Base-by-base conservation (phyloP, 1,140 invertebrate genomes). In the Atta colombica region DNA sequence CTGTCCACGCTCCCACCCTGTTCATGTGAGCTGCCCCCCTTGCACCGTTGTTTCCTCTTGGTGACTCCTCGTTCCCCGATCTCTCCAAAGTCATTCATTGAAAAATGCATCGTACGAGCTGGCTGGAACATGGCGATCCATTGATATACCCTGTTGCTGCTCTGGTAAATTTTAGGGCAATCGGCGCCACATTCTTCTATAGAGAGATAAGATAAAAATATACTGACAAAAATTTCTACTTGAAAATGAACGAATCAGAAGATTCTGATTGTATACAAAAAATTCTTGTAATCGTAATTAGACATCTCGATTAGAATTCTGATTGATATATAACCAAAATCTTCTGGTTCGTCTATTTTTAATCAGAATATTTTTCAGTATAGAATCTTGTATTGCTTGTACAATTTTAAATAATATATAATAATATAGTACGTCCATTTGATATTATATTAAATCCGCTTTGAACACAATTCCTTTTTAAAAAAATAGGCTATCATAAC, bases 31-130 rank as follows among this genome's bases (percentile, higher is more conserved):
- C 53, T 49, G 49, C 55, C 85, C 88, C 63, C 77, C 86, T 16
- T 16, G 66, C 63, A 53, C 16, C 25, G 68, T 72, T 25, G 25
- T 25, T 25, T 31, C 53, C 25, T 66, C 53, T 12, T 16, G 65
- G 1, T 65, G 35, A 53, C 39, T 63, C 49, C 61, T 60, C 53
- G 45, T 31, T 18, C 75, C 82, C 74, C 72, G 10, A 45, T 68
- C 25, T 14, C 72, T 18, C 53, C 25, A 53, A 65, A 72, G 25
- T 72, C 65, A 77, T 77, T 82, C 77, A 60, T 84, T 88, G 66
- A 87, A 87, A 87, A 87, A 81, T 80, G 28, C 39, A 51, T 18
- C 65, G 14, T 80, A 55, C 28, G 16, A 80, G 77, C 65, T 65
- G 77, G 77, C 77, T 31, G 77, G 31, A 55, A 58, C 39, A 71